Base-by-base conservation (phyloP, 2,797 vertebrate species). In the Neosilurus mollespiculum region DNA sequence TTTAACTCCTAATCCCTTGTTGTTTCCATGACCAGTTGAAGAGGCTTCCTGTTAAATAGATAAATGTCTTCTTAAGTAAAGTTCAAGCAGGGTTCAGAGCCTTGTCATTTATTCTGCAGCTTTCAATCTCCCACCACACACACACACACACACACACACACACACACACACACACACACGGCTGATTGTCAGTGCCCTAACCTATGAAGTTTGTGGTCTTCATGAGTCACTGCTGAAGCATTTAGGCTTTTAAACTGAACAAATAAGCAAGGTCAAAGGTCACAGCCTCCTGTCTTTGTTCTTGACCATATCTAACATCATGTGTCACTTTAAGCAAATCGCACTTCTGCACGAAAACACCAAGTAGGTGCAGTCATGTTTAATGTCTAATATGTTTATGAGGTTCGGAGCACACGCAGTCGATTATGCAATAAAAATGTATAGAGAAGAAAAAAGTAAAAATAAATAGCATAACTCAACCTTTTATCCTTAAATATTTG, bases 291-390 rank as follows among this genome's bases (percentile, higher is more conserved):
- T 12, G 69, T 24, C 81, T 71, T 61, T 56, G 78, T 78, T 59
- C 70, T 81, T 69, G 80, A 75, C 58, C 83, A 18, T 34, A 54
- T 53, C 18, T 76, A 59, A 83, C 71, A 62, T 80, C 84, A 89
- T 88, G 83, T 82, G 88, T 86, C 87, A 86, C 80, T 22, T 82
- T 75, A 37, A 26, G 61, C 18, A 61, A 24, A 64, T 83, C 84
- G 53, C 88, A 88, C 80, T 80, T 80, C 67, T 86, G 85, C 85
- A 84, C 84, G 69, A 88, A 87, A 88, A 86, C 51, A 73, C 86
- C 85, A 86, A 75, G 24, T 85, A 83, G 70, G 80, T 80, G 69
- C 76, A 84, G 83, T 81, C 71, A 81, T 34, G 3, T 24, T 51
- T 49, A 58, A 67, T 30, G 4, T 34, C 67, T 67, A 76, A 30